Conservation (phyloP, 1,140 invertebrate species). For the Drosophila chauvacae region DNA sequence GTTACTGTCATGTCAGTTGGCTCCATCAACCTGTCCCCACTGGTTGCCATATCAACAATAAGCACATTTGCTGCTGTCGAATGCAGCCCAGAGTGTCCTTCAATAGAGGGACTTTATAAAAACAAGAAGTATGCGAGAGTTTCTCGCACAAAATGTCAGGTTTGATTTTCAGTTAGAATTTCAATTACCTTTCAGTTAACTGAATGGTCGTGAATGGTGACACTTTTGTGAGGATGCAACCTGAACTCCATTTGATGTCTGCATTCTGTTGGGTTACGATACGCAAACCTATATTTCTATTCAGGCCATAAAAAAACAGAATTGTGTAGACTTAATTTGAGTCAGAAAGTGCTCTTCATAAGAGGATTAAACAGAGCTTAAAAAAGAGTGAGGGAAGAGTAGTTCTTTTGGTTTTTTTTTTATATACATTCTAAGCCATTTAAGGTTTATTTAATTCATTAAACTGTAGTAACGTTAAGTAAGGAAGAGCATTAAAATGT, state of each 20-base stretch:
- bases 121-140: neutral
- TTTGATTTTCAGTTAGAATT: neutral
- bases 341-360: neutral
- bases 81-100: neutral
- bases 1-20: neutral
- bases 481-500: neutral
- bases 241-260: constrained; percentile 1
- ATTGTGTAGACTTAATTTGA: neutral
- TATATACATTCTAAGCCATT: neutral
- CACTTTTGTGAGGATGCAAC: neutral
- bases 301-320: neutral
- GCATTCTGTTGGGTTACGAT: neutral
- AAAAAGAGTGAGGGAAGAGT: neutral
- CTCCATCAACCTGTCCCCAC: neutral
- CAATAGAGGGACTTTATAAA: neutral
- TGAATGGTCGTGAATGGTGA: neutral
- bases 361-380: constrained; percentile 3
- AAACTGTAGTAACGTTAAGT: neutral
- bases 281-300: neutral
- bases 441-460: neutral
- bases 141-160: constrained; percentile 1
- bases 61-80: neutral
- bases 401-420: too few species aligned
- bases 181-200: neutral
- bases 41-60: neutral